Conservation (phyloP, 2,888 invertebrate species). For the Polymixis flavicincta region DNA sequence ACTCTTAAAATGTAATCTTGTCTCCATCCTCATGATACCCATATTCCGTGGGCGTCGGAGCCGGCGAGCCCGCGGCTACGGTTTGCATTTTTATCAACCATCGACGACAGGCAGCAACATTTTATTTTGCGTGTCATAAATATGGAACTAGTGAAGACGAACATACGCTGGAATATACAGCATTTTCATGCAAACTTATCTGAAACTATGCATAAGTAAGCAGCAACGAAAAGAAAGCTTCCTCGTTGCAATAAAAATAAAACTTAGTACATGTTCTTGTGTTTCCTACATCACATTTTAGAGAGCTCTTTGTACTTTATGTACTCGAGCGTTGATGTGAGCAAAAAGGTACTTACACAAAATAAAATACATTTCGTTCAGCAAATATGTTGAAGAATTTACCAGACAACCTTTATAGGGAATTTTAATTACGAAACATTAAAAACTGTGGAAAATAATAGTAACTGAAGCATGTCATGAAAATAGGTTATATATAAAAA, state of each 20-base stretch:
- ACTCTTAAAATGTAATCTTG: conserved; percentile 79
- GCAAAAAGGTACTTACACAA: conserved; percentile 40
- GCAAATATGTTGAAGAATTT: conserved; percentile 14
- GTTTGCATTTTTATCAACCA: conserved; percentile 90
- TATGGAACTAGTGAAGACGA: conserved; percentile 85
- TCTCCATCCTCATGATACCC: conserved; percentile 76
- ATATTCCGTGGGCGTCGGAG: conserved; percentile 82
- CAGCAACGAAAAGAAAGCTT: conserved; percentile 78
- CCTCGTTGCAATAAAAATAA: conserved; percentile 78
- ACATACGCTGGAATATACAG: conserved; percentile 82
- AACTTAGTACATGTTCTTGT: conserved; percentile 70
- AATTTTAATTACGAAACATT: background rate
- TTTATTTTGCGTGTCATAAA: conserved; percentile 90
- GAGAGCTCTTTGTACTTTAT: conserved; percentile 65
- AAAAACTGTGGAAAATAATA: background rate
- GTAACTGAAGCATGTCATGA: too few species aligned
- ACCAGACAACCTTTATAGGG: background rate
- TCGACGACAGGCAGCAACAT: conserved; percentile 86
- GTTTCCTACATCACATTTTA: conserved; percentile 62
- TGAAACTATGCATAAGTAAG: conserved; percentile 89
- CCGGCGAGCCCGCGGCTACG: conserved; percentile 82
- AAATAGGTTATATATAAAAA: conserved; percentile 33
- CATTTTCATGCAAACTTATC: conserved; percentile 88
- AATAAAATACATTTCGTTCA: conserved; percentile 39
- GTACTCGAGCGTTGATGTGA: conserved; percentile 54